Evolutionary conservation across 2,113 vertebrate species (phyloP), one percentile per base, ranked within the genome.

Genomic region (Sphaerodactylus townsendi): DNA sequence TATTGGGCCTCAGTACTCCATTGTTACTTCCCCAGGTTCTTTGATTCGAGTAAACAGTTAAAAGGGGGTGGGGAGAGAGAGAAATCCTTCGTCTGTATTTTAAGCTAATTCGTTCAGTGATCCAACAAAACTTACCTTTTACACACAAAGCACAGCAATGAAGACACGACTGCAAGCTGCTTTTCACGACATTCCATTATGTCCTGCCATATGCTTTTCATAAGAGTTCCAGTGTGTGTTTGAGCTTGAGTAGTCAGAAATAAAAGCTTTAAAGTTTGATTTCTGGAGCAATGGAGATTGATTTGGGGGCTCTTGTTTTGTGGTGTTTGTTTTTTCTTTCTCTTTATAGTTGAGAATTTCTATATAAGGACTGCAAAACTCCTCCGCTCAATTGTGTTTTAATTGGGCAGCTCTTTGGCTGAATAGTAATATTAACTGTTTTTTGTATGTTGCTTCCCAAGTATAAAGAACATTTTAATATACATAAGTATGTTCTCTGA

Each of bases 231-330:
- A 84, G 81, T 89, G 91, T 94, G 94, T 94, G 91, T 94, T 62
- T 92, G 93, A 93, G 91, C 93, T 94, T 95, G 94, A 95, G 90
- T 79, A 82, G 89, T 88, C 90, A 81, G 80, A 86, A 95, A 95
- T 94, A 93, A 95, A 94, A 85, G 41, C 76, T 90, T 92, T 89
- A 81, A 91, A 90, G 62, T 90, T 66, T 76, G 73, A 81, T 83
- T 74, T 91, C 89, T 93, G 84, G 92, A 90, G 90, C 80, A 80
- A 74, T 70, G 89, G 90, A 87, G 88, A 89, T 84, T 93, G 73
- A 82, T 77, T 93, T 92, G 35, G 87, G 86, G 79, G 85, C 74
- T 28, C n/a, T 56, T 71, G 68, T 89, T 93, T 89, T 91, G 81
- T 89, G 50, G 44, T 44, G 50, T 44, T 2, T 69, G 66, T 14